These are phyloP conservation scores for Serripes groenlandicus DNA, from an alignment of 2,888 invertebrate genomes.

Conservation along the genomic window DNA sequence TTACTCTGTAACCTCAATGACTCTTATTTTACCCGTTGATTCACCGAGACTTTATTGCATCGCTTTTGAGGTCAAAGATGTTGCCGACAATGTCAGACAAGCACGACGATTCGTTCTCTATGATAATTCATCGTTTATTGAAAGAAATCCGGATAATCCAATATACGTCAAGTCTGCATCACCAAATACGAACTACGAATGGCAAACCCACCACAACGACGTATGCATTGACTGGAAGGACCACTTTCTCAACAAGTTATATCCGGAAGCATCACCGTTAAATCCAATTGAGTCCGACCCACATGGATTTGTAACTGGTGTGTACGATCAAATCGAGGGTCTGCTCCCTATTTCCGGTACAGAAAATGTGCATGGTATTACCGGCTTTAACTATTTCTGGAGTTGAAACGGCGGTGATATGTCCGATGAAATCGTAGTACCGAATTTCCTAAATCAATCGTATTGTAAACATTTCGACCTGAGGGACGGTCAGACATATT, in stretches of 20 bases:
- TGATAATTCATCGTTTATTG: conserved; percentile 54
- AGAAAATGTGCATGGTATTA: conserved; percentile 62
- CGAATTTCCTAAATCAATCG: conserved; percentile 42
- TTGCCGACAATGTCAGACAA: conserved; percentile 59
- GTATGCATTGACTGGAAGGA: conserved; percentile 63
- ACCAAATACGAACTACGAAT: conserved; percentile 38
- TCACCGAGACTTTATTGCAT: conserved; percentile 54
- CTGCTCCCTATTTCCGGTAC: conserved; percentile 63
- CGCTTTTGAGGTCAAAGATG: conserved; percentile 63
- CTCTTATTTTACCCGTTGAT: conserved; percentile 24
- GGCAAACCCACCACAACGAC: conserved; percentile 63
- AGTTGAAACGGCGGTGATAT: not conserved
- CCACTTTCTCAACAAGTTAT: conserved; percentile 53
- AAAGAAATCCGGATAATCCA: not conserved
- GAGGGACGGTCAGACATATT: conserved; percentile 62
- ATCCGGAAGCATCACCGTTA: conserved; percentile 47
- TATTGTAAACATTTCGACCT: conserved; percentile 48
- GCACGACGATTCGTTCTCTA: conserved; percentile 65
- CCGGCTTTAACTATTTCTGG: conserved; percentile 43
- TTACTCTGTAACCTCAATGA: not conserved
- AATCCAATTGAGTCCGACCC: conserved; percentile 42
- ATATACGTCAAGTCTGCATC: conserved; percentile 50
- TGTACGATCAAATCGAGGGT: conserved; percentile 67
- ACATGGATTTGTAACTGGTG: conserved; percentile 32
- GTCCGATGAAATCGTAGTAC: conserved; percentile 2